phyloP scores from a whole-genome alignment of 30 jellyfish, hydroid and myxozoan species.

The Pelagia noctiluca region DNA sequence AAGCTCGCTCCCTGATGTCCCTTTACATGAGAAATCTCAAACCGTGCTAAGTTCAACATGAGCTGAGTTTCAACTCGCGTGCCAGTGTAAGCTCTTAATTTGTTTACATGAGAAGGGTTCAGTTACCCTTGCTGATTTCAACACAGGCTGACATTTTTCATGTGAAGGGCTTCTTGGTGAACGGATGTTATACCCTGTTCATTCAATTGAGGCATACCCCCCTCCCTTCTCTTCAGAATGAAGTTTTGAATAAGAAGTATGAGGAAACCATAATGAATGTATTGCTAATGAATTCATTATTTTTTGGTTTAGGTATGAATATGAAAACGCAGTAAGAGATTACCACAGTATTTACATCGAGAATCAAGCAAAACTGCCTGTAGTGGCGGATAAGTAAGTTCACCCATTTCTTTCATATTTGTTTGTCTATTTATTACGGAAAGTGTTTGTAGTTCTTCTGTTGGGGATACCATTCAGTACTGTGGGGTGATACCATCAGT shows the following conservation, averaged over 20 bases:
- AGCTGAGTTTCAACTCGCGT: too few relatives aligned
- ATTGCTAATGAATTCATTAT: not conserved
- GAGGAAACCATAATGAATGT: not conserved
- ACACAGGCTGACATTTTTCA: not conserved
- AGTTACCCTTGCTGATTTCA: not conserved
- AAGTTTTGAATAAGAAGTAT: not conserved
- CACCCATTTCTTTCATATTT: not conserved
- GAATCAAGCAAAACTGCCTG: constrained; percentile 63
- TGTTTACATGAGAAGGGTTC: too few relatives aligned
- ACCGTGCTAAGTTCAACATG: too few relatives aligned
- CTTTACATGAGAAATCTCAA: too few relatives aligned
- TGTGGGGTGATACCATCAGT: too few relatives aligned
- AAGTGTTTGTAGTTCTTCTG: too few relatives aligned
- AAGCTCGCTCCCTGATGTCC: not conserved
- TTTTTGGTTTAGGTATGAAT: constrained; percentile 41
- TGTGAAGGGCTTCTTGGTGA: not conserved
- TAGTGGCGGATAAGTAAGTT: constrained; percentile 71
- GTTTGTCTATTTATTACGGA: not conserved
- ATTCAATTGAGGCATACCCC: too few relatives aligned
- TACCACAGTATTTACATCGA: constrained; percentile 44
- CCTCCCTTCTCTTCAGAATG: too few relatives aligned
- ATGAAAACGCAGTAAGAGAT: constrained; percentile 54
- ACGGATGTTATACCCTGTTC: not conserved
- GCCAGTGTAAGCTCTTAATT: too few relatives aligned
- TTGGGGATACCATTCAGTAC: too few relatives aligned